Evolutionary conservation across 1,140 invertebrate species (phyloP), one percentile per base, ranked within the genome.

Genomic region (Nasonia longicornis): DNA sequence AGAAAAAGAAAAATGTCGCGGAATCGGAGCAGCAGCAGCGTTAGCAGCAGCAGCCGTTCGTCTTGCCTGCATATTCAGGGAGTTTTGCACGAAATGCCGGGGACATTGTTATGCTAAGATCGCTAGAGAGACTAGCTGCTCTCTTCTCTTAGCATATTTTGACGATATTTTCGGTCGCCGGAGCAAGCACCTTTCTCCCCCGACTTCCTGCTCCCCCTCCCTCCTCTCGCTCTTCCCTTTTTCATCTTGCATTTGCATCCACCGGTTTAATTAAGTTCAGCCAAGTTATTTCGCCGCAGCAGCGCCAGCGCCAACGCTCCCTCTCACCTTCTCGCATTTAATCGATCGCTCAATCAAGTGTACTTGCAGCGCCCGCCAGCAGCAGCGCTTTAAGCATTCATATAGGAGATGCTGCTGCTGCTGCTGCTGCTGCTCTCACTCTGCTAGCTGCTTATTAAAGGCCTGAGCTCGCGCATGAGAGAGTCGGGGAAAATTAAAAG

Each of bases 61-160:
- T 72, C 75, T 66, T 66, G 67, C 72, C 29, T 84, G 79, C 79
- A 84, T 83, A 84, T 84, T 84, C 81, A 80, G 31, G 69, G 52
- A 79, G 45, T 76, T 77, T 81, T 73, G 45, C 71, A 74, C 64
- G 22, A 82, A 84, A 82, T 79, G 71, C 79, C 79, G 22, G 42
- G 76, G 45, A 84, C 81, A 84, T 84, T 84, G 79, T 84, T 84
- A 84, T 84, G 81, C 81, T 83, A 83, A 83, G 79, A 84, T 81
- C 35, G 52, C 75, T 29, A 82, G 75, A 71, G 75, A 80, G 74
- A 77, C 75, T 81, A 72, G 73, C 77, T 79, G 69, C 81, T 84
- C 75, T 84, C 77, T 79, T 63, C 81, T 84, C 75, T 84, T 84
- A 84, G 83, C 83, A 83, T 84, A 84, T 83, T 84, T 84, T 81